These are phyloP conservation scores for Scaptomyza flava DNA, from an alignment of 2,888 invertebrate species.

Conservation along the genomic window DNA sequence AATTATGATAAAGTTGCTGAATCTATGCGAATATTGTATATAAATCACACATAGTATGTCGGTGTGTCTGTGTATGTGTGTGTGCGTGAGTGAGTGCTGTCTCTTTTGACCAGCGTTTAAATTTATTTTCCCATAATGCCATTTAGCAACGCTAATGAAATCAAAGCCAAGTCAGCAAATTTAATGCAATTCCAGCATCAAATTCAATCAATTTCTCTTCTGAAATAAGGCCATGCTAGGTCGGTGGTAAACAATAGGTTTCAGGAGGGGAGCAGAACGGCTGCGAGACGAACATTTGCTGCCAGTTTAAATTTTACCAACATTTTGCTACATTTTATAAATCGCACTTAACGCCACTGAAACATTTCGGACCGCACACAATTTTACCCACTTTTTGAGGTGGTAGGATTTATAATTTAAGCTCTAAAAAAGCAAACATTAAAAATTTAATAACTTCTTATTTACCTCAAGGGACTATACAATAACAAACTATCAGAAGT, in stretches of 20 bases:
- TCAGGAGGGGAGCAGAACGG: no score
- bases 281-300: background rate
- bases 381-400: background rate
- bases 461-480: background rate
- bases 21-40: background rate
- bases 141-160: conserved; percentile 58
- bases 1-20: conserved; percentile 47
- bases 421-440: no score
- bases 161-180: conserved; percentile 62
- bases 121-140: conserved; percentile 30
- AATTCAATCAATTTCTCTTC: conserved; percentile 49
- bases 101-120: conserved; percentile 37
- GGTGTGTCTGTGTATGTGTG: background rate
- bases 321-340: conserved; percentile 46
- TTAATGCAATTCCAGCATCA: conserved; percentile 58
- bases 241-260: no score
- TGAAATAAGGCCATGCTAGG: background rate
- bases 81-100: background rate
- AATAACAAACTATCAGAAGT: background rate
- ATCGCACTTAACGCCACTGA: conserved; percentile 41
- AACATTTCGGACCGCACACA: no score
- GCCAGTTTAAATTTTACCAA: conserved; percentile 49
- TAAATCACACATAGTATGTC: background rate
- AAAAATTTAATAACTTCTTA: no score
- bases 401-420: background rate